phyloP scores from a whole-genome alignment of 2,113 vertebrate genomes.

The Sylvietta virens region DNA sequence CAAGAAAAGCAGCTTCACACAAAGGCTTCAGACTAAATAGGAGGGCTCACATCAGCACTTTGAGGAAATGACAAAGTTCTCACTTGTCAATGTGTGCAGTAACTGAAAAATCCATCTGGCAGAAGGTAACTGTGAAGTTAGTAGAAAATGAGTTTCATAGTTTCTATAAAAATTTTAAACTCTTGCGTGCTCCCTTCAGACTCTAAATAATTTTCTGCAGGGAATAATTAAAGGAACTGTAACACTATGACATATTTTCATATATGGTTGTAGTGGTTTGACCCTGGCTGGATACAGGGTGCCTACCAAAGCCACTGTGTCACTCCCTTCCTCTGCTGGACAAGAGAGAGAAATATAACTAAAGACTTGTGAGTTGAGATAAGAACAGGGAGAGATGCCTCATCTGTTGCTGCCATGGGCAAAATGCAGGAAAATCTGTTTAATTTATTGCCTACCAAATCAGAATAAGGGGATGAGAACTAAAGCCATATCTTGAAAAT shows the following conservation, averaged over 20 bases:
- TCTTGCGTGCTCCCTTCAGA: background rate
- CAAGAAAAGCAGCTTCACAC: background rate
- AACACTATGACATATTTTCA: background rate
- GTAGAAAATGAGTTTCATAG: background rate
- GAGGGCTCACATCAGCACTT: background rate
- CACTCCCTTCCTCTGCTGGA: background rate
- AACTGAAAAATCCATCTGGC: constrained; percentile 34
- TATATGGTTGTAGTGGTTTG: background rate
- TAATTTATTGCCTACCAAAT: background rate
- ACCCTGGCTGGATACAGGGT: fast-evolving
- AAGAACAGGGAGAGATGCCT: background rate
- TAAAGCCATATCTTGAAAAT: background rate
- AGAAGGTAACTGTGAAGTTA: background rate
- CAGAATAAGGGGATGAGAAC: background rate
- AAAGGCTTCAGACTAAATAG: background rate
- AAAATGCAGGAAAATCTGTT: background rate
- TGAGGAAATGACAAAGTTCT: background rate
- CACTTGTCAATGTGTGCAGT: constrained; percentile 16
- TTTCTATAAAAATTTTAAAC: background rate
- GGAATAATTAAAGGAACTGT: background rate
- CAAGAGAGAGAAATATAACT: background rate
- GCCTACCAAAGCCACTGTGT: too few relatives aligned
- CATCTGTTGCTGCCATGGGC: fast-evolving
- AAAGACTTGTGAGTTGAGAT: background rate
- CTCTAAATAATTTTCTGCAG: background rate